Evolutionary conservation across 2,888 invertebrate genomes (phyloP), one percentile per base, ranked within the genome.

Genomic region (Phytoseiulus persimilis): DNA sequence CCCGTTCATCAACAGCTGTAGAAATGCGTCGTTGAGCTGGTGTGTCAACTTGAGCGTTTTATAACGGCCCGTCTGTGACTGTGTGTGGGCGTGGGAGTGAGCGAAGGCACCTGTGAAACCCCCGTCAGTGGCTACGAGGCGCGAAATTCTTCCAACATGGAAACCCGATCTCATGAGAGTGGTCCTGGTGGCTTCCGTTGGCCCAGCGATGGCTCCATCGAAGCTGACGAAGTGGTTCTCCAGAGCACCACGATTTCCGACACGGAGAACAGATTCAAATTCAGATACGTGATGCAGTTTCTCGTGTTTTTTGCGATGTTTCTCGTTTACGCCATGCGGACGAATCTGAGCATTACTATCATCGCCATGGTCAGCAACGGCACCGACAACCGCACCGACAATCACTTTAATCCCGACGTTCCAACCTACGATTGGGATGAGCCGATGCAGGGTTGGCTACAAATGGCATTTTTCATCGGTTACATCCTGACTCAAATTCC

Each of bases 181-280:
- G 23, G 28, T 14, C 65, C 65, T 28, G 65, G 65, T 14, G 28
- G 65, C 5, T 65, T 23, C 23, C 65, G 28, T 6, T 65, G 65
- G 65, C 65, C 65, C 14, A 14, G 23, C 2, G 65, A 65, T 65
- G 87, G 87, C 28, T 46, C 83, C 32, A 39, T 90, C 33, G 83
- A 90, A 90, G 89, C 90, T 11, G 90, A 87, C 87, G 87, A 87
- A n/a, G 45, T 87, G 1, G 87, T 87, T 14, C 14, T 87, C 33
- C 87, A 45, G 9, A 87, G 33, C 32, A 11, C 33, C n/a, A 32
- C 87, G 11, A 45, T 87, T 6, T n/a, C 32, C 11, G 87, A 87
- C 33, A 87, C 87, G 31, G 33, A 87, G 33, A 87, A 87, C 32
- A 39, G 31, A 45, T 87, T 87, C 45, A 87, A 87, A 14, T 87